Base-by-base conservation (phyloP, 1,140 invertebrate species). In the Scylla paramamosain region DNA sequence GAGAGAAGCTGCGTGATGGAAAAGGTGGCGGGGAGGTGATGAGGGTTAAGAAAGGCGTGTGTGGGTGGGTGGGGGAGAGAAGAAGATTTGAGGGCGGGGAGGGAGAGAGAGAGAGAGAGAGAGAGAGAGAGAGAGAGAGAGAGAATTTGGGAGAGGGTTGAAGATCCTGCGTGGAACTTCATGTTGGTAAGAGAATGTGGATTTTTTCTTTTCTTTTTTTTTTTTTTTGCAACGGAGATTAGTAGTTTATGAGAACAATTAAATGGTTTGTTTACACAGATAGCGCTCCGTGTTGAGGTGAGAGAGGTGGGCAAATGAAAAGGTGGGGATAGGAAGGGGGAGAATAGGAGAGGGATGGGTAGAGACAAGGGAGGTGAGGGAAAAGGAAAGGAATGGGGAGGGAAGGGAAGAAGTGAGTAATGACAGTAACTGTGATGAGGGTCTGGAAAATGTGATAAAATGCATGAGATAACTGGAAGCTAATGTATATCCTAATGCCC, bases 41-140 rank as follows among this genome's bases (percentile, higher is more conserved):
- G 31, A n/a, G 28, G 82, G 91, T 39, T 39, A 59, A 32, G 29
- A 12, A 10, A 48, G 20, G 89, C 25, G 89, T 91, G 90, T 28
- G 59, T 39, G 31, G 52, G 48, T 59, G 39, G 16, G 46, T 46
- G 45, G 29, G 6, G 20, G 31, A 10, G n/a, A 82, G 16, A n/a
- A 2, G n/a, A 67, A n/a, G 8, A 45, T n/a, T 20, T 20, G 67
- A n/a, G 39, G 10, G 25, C 3, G 31, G 86, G 32, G 86, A 88
- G 86, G 32, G 86, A 88, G 86, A 88, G 86, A 88, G 86, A 88
- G 86, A 88, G 86, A 88, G 86, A 88, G 86, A 88, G 86, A 88
- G 86, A 31, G 86, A 86, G 83, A 86, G 83, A 86, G 83, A 86
- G 83, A 86, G 52, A 59, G 52, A 59, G 52, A 59, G 52, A 59